phyloP scores from a whole-genome alignment of 2,113 vertebrate genomes.

The Nycticebus coucang region DNA sequence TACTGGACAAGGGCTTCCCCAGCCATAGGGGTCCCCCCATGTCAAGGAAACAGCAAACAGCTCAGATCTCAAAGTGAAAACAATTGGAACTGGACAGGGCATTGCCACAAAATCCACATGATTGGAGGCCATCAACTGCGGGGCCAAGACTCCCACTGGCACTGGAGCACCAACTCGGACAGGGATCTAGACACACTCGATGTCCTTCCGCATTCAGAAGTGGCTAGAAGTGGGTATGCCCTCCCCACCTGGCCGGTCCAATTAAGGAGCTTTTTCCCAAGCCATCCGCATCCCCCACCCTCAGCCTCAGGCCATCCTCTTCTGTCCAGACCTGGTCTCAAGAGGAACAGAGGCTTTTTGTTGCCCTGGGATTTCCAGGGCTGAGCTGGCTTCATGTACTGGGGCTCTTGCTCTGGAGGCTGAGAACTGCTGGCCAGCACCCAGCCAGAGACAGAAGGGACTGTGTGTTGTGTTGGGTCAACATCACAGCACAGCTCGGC shows the following conservation, averaged over 20 bases:
- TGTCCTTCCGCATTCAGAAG: no score
- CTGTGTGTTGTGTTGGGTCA: constrained; percentile 47
- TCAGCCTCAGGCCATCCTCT: not conserved
- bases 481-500: not conserved
- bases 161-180: no score
- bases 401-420: not conserved
- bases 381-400: not conserved
- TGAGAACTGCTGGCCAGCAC: not conserved
- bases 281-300: not conserved
- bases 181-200: no score
- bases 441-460: constrained; percentile 55
- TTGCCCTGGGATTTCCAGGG: not conserved
- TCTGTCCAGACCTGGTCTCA: not conserved
- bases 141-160: no score
- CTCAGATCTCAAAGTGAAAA: not conserved
- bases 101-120: rapidly evolving
- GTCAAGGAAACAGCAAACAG: not conserved
- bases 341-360: constrained; percentile 56
- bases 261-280: not conserved
- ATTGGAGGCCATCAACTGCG: not conserved
- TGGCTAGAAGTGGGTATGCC: not conserved
- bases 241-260: not conserved
- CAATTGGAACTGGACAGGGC: not conserved
- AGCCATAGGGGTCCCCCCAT: not conserved
- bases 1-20: rapidly evolving